Conservation (phyloP, 1,140 invertebrate genomes). For the Antheraea mylitta region DNA sequence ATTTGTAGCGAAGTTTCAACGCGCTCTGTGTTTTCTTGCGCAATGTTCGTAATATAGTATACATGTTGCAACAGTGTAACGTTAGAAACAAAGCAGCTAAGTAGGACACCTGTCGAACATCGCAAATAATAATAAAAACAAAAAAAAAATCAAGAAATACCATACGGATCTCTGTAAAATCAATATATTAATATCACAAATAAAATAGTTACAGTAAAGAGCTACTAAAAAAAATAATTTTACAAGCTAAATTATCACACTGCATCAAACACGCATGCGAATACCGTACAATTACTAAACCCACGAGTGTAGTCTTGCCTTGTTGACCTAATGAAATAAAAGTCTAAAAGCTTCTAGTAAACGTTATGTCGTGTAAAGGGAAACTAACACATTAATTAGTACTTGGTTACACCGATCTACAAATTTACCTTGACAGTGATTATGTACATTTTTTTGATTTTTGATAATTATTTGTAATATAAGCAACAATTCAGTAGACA, state of each 20-base stretch:
- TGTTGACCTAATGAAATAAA: neutral
- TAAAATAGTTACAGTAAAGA: conserved; percentile 24
- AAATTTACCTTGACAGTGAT: neutral
- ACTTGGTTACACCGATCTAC: neutral
- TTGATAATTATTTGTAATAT: too few relatives aligned
- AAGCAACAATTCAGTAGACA: too few relatives aligned
- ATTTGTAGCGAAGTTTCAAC: conserved; percentile 75
- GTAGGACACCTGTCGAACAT: conserved; percentile 79
- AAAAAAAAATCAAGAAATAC: conserved; percentile 32
- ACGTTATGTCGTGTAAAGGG: neutral
- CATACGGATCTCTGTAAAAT: conserved; percentile 38
- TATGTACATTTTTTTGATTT: too few relatives aligned
- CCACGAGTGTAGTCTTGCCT: too few relatives aligned
- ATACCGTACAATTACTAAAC: too few relatives aligned
- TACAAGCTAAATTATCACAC: conserved; percentile 5
- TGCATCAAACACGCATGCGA: conserved; percentile 1
- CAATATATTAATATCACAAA: conserved; percentile 45
- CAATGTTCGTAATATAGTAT: conserved; percentile 89
- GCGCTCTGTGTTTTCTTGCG: conserved; percentile 91
- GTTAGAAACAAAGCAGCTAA: conserved; percentile 90
- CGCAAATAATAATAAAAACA: conserved; percentile 52
- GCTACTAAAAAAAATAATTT: neutral
- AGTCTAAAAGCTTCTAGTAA: neutral
- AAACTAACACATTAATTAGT: neutral
- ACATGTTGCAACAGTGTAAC: conserved; percentile 93